phyloP scores from a whole-genome alignment of 2,113 vertebrate genomes.

The Aspiorhynchus laticeps region DNA sequence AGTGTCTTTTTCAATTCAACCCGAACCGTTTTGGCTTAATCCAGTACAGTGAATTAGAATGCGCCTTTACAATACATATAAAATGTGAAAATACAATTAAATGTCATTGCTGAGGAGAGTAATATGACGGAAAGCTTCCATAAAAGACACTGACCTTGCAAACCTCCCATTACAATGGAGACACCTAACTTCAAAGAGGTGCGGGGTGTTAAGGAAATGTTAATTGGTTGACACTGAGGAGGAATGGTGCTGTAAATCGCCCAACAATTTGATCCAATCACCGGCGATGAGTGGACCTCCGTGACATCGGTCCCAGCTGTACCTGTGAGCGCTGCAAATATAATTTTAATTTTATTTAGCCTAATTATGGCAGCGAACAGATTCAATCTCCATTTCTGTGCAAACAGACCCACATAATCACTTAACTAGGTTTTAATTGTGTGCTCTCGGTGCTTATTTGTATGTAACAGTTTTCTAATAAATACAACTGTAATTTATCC shows the following conservation, averaged over 20 bases:
- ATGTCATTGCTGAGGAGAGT: no score
- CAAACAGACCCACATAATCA: constrained; percentile 35
- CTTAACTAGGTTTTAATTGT: constrained; percentile 57
- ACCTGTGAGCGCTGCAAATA: constrained; percentile 38
- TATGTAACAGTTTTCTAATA: constrained; percentile 29
- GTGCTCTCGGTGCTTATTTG: constrained; percentile 15
- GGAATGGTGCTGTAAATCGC: constrained; percentile 47
- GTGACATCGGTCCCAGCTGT: constrained; percentile 49
- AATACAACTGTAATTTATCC: constrained; percentile 47
- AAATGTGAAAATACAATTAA: no score
- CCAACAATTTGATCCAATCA: constrained; percentile 55
- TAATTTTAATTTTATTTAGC: constrained; percentile 62
- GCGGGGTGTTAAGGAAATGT: constrained; percentile 56
- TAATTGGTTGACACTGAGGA: constrained; percentile 68
- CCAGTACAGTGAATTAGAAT: constrained; percentile 52
- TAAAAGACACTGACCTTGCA: constrained; percentile 65
- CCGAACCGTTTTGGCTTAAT: neutral
- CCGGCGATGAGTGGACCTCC: constrained; percentile 40
- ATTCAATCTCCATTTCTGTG: neutral
- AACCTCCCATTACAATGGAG: constrained; percentile 55
- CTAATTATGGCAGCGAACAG: constrained; percentile 43
- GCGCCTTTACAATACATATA: constrained; percentile 52
- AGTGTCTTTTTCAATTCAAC: constrained; percentile 1
- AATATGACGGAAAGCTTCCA: constrained; percentile 63
- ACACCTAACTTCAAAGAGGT: constrained; percentile 53